Percentiles rank a stretch among this genome's conserved stretches.
Conservation (phyloP, 2,888 invertebrate genomes). For the Cancer borealis region DNA sequence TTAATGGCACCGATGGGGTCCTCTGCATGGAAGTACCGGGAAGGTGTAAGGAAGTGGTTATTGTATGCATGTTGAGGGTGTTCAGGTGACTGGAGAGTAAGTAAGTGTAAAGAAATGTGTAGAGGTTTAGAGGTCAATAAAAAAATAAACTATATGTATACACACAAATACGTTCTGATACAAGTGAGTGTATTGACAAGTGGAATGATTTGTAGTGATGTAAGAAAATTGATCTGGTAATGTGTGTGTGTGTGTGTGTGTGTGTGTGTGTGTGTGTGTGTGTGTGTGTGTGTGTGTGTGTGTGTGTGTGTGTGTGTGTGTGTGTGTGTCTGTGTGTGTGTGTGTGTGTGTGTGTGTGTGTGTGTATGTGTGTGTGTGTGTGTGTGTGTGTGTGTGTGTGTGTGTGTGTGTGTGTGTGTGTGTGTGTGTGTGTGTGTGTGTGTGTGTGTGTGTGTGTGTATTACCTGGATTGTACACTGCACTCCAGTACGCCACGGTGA, state of each 20-base stretch:
- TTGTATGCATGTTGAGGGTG: too few relatives aligned
- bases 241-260: conserved; percentile 6
- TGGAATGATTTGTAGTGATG: too few relatives aligned
- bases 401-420: conserved; percentile 26
- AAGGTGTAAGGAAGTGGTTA: neutral
- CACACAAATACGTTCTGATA: too few relatives aligned
- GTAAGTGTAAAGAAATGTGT: neutral
- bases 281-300: conserved; percentile 42
- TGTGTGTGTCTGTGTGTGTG: conserved; percentile 40
- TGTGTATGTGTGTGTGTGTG: conserved; percentile 45
- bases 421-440: conserved; percentile 1
- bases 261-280: conserved; percentile 21
- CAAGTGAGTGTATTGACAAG: neutral
- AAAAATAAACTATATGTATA: too few relatives aligned
- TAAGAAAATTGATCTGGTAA: too few relatives aligned
- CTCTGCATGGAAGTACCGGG: conserved; percentile 9
- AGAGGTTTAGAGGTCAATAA: too few relatives aligned
- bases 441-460: conserved; percentile 42
- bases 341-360: conserved; percentile 39
- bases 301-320: conserved; percentile 42
- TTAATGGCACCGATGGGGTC: conserved; percentile 69
- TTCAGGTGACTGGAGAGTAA: neutral
- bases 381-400: neutral
- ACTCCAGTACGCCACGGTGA: conserved; percentile 54
- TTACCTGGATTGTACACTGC: conserved; percentile 52